Conservation (phyloP, 2,888 invertebrate genomes). For the Drosophila testacea region DNA sequence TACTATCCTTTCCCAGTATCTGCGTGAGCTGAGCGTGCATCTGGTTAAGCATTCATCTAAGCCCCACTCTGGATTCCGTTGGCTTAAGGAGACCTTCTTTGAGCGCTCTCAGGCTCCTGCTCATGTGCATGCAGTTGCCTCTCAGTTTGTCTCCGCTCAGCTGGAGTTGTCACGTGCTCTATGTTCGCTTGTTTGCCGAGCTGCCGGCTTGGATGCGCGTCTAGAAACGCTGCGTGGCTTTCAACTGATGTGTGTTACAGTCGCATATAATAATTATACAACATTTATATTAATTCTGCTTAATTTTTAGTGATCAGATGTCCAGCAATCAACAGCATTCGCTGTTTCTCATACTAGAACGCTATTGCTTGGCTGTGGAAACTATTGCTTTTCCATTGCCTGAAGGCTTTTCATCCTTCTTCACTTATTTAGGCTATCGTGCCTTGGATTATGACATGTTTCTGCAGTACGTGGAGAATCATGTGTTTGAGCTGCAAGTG, state of each 20-base stretch:
- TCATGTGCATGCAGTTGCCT: conserved; percentile 92
- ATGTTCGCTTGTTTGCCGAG: conserved; percentile 90
- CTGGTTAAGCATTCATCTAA: conserved; percentile 88
- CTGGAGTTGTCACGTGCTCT: conserved; percentile 91
- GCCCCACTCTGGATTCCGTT: conserved; percentile 85
- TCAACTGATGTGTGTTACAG: conserved; percentile 89
- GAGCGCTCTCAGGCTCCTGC: conserved; percentile 87
- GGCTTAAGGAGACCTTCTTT: conserved; percentile 85
- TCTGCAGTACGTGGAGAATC: conserved; percentile 92
- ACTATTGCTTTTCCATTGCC: conserved; percentile 93
- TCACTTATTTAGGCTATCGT: conserved; percentile 93
- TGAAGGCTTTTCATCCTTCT: conserved; percentile 95
- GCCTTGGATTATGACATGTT: conserved; percentile 92
- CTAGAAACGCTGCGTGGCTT: conserved; percentile 91
- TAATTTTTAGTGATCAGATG: conserved; percentile 89
- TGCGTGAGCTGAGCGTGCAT: conserved; percentile 94
- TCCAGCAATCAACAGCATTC: conserved; percentile 89
- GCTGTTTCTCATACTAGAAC: conserved; percentile 92
- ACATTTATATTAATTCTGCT: neutral
- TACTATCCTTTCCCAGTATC: conserved; percentile 86
- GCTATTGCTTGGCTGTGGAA: conserved; percentile 92
- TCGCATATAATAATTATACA: neutral
- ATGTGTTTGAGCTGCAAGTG: conserved; percentile 94
- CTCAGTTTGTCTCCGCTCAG: conserved; percentile 93
- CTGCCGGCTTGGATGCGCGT: conserved; percentile 89